Base-by-base conservation (phyloP, 2,888 invertebrate genomes). In the Carcina quercana region DNA sequence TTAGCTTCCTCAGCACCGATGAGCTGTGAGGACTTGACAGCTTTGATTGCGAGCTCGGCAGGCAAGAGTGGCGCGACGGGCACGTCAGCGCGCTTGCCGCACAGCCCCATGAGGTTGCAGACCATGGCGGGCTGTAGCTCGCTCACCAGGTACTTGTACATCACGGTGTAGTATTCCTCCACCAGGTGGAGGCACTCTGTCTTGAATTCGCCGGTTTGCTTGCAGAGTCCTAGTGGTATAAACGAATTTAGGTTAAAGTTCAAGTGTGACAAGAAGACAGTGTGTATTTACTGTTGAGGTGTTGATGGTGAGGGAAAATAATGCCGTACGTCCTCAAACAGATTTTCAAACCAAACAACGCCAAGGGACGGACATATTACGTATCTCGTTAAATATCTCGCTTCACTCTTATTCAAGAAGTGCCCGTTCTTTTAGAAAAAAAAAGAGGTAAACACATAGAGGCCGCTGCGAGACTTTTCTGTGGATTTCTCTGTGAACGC, bases 101-200 rank as follows among this genome's bases (percentile, higher is more conserved):
- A 94, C 25, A 94, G 78, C 5, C 89, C 91, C 42, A 91, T 88
- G 53, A 92, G 71, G 38, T 85, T 66, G 59, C 96, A 96, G 1
- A 92, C 67, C n/a, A 80, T 78, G 26, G 88, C 86, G 0, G 91
- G 87, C 55, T 95, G 86, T 43, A 96, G 65, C 45, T 89, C 88
- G 5, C 87, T 75, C 0, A 90, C 85, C 4, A 96, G 71, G 50
- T 87, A 90, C 20, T 86, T 66, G 66, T 96, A 96, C 38, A 94
- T 86, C 12, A 86, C 60, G 0, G 87, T 84, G 57, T 93, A 94
- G 69, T 95, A 96, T 52, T 95, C 85, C 35, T 93, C 89, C 0
- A 93, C 93, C 22, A 95, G 76, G 36, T 88, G 85, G 2, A 89
- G 72, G 56, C 96, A 96, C 83, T 95, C 91, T 1, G 80, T 60